These are phyloP conservation scores for Cossypha heuglini DNA, from an alignment of 2,797 vertebrate genomes.

Conservation along the genomic window DNA sequence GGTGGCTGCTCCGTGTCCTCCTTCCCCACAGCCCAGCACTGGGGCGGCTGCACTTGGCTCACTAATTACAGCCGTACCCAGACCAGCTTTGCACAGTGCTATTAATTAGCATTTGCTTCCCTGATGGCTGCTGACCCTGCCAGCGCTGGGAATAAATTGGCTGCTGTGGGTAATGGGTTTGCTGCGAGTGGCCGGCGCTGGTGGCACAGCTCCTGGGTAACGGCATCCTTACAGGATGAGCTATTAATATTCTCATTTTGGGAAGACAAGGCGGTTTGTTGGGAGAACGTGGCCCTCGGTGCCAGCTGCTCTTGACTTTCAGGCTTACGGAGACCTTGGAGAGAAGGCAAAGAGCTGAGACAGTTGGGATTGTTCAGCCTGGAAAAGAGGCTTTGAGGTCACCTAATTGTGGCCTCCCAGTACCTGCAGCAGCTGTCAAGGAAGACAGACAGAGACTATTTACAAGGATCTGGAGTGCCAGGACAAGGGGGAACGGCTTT, in stretches of 20 bases:
- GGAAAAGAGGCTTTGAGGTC: neutral
- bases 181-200: neutral
- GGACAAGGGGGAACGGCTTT: neutral
- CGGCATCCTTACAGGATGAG: neutral
- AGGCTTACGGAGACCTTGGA: neutral
- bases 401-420: neutral
- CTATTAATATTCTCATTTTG: neutral
- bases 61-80: neutral
- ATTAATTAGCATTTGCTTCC: conserved; percentile 18
- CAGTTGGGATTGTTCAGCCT: neutral
- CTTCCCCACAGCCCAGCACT: neutral
- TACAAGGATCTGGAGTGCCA: neutral
- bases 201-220: neutral
- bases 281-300: neutral
- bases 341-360: neutral
- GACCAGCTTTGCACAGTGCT: neutral
- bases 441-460: neutral
- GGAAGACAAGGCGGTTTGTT: neutral
- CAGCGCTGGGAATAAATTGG: neutral
- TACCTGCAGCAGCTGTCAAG: neutral
- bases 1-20: fast-evolving
- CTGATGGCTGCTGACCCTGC: neutral
- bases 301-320: neutral
- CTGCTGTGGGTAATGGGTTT: neutral
- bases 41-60: neutral